These are phyloP conservation scores for Semotilus atromaculatus DNA, from an alignment of 2,797 vertebrate species.

Conservation along the genomic window DNA sequence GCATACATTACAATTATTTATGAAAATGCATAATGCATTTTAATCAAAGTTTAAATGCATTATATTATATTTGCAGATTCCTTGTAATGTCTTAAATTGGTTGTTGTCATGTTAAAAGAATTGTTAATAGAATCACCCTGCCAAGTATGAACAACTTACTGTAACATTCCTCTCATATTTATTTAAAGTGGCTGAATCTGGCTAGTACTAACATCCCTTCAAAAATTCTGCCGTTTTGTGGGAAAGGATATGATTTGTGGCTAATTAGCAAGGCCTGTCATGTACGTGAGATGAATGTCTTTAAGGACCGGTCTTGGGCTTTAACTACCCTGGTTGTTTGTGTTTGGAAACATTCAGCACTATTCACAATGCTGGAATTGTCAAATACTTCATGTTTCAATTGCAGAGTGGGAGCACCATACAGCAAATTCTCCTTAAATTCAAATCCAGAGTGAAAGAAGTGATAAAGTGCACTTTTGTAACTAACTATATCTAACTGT, in stretches of 20 bases:
- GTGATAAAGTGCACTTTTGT: constrained; percentile 26
- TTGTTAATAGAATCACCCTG: not conserved
- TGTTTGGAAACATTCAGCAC: constrained; percentile 37
- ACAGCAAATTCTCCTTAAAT: constrained; percentile 12
- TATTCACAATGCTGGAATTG: constrained; percentile 20
- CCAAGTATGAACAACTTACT: constrained; percentile 4
- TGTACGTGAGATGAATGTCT: constrained; percentile 23
- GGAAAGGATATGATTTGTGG: constrained; percentile 29
- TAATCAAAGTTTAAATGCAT: too few species aligned
- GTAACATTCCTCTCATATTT: constrained; percentile 19
- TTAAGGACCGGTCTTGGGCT: not conserved
- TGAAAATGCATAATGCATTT: too few species aligned
- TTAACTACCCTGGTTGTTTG: constrained; percentile 18
- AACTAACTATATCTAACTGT: not conserved
- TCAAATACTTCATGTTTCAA: constrained; percentile 24
- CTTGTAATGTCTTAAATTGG: too few species aligned
- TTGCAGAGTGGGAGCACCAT: not conserved
- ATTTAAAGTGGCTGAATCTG: constrained; percentile 12
- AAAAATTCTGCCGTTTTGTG: not conserved
- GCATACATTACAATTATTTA: too few species aligned
- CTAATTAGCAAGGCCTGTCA: constrained; percentile 11
- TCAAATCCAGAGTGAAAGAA: not conserved
- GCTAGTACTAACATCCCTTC: not conserved
- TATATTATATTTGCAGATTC: too few species aligned
- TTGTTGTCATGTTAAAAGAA: not conserved